Evolutionary conservation across 2,113 vertebrate genomes (phyloP).

Genomic region (Hydrolagus affinis): DNA sequence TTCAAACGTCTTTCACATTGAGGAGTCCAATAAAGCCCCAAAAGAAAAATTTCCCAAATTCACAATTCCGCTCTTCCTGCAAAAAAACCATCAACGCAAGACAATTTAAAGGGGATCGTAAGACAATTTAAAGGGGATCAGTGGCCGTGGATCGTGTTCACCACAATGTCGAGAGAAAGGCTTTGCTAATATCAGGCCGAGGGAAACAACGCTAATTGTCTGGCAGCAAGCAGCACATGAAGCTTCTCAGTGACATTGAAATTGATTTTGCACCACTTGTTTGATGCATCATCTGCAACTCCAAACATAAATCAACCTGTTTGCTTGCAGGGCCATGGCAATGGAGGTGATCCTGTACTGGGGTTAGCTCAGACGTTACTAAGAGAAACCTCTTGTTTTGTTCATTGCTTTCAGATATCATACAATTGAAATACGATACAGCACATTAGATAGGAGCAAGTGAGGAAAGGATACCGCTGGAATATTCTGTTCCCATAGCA

Average conservation of each 20-base stretch:
- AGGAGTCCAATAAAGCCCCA: too few relatives aligned
- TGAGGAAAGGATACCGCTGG: background rate
- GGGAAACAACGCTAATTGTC: background rate
- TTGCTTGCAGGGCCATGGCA: background rate
- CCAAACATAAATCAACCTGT: background rate
- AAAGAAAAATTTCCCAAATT: background rate
- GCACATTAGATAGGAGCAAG: background rate
- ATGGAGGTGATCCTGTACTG: too few relatives aligned
- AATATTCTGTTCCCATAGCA: slow-evolving; percentile 24
- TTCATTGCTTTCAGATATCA: background rate
- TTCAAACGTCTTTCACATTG: background rate
- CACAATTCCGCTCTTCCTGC: background rate
- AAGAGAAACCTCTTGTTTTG: background rate
- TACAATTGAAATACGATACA: background rate
- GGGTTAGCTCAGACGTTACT: slow-evolving; percentile 27
- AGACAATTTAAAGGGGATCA: slow-evolving; percentile 44
- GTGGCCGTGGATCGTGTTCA: slow-evolving; percentile 43
- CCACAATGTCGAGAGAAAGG: slow-evolving; percentile 41
- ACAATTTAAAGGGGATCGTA: slow-evolving; percentile 43
- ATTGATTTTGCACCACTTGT: slow-evolving; percentile 34
- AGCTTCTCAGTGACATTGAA: background rate
- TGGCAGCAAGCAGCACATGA: slow-evolving; percentile 9
- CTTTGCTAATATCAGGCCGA: background rate
- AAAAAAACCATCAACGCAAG: slow-evolving; percentile 32
- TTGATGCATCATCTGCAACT: background rate